Conservation (phyloP, 2,888 invertebrate genomes). For the Caradrina clavipalpis region DNA sequence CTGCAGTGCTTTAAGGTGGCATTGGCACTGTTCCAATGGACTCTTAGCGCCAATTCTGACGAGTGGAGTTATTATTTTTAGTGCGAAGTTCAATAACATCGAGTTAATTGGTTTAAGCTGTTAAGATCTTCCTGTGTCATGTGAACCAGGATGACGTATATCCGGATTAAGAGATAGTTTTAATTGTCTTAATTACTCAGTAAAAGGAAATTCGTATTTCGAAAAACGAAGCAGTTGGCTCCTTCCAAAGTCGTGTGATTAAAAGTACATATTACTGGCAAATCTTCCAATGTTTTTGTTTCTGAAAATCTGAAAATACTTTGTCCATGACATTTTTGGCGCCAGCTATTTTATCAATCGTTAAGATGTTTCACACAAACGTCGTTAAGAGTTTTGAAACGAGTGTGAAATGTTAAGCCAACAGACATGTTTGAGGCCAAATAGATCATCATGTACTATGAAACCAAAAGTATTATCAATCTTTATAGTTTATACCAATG, state of each 20-base stretch:
- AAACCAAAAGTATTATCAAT: background rate
- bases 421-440: background rate
- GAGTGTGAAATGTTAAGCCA: background rate
- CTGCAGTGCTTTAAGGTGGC: conserved; percentile 63
- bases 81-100: conserved; percentile 73
- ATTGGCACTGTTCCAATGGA: conserved; percentile 70
- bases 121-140: conserved; percentile 34
- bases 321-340: conserved; percentile 17
- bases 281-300: background rate
- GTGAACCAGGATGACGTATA: conserved; percentile 27
- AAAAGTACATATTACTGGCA: background rate
- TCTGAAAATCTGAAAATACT: conserved; percentile 30
- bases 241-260: background rate
- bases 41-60: conserved; percentile 72
- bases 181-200: conserved; percentile 7
- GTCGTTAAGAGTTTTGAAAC: conserved; percentile 23
- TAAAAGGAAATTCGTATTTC: conserved; percentile 1
- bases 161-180: conserved; percentile 34
- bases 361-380: conserved; percentile 4
- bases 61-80: conserved; percentile 70
- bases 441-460: background rate
- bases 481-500: too few species aligned
- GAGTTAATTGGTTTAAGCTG: conserved; percentile 49
- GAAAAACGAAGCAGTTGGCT: background rate
- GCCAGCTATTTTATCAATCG: conserved; percentile 15